Evolutionary conservation across 2,888 invertebrate species (phyloP).

Genomic region (Thecophora atra): DNA sequence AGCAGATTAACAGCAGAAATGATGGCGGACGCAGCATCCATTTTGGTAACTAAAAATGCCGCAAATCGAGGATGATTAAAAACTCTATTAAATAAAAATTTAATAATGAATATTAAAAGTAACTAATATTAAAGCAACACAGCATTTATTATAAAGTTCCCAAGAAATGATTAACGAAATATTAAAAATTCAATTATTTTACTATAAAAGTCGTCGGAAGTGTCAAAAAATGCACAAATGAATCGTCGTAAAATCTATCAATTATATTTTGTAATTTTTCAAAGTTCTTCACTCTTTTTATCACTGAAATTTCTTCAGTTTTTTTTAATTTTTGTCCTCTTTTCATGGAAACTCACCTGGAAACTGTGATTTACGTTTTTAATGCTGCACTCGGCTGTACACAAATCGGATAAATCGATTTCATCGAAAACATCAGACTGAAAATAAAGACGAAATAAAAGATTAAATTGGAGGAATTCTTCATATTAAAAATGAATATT

Average conservation of each 20-base stretch:
- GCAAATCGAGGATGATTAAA: too few relatives aligned
- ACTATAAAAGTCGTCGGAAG: too few relatives aligned
- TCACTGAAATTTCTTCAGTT: not conserved
- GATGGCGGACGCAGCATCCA: too few relatives aligned
- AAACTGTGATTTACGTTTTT: conserved; percentile 89
- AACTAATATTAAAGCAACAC: too few relatives aligned
- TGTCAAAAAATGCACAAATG: too few relatives aligned
- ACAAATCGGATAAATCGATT: conserved; percentile 84
- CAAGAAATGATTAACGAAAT: too few relatives aligned
- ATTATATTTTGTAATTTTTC: not conserved
- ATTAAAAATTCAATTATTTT: too few relatives aligned
- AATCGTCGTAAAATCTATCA: not conserved
- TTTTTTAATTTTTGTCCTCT: not conserved
- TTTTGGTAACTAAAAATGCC: too few relatives aligned
- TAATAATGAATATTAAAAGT: too few relatives aligned
- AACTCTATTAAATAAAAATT: too few relatives aligned
- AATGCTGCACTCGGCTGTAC: conserved; percentile 86
- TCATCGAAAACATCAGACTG: conserved; percentile 91
- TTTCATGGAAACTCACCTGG: conserved; percentile 71
- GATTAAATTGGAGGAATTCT: not conserved
- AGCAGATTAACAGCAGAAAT: too few relatives aligned
- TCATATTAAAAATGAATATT: not conserved
- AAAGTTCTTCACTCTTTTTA: not conserved
- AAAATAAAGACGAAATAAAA: conserved; percentile 13
- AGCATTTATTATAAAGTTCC: too few relatives aligned